A percentile compares a stretch with the other conserved stretches of the same genome.
Evolutionary conservation across 2,888 invertebrate species (phyloP).

Genomic region (Hypomecis atomaria): DNA sequence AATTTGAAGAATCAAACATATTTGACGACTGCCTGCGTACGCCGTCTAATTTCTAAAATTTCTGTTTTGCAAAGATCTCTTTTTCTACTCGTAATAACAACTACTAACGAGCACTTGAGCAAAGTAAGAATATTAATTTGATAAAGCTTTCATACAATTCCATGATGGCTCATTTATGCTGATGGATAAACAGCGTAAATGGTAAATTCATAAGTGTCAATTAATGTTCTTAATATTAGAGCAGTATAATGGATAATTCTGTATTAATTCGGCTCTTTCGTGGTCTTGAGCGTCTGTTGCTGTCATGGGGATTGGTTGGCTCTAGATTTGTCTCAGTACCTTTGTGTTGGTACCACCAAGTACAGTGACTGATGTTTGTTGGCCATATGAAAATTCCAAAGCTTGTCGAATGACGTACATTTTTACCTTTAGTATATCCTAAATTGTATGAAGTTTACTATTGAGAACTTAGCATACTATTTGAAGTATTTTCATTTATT

Average conservation of each 20-base stretch:
- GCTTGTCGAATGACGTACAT: constrained; percentile 16
- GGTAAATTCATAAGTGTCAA: constrained; percentile 34
- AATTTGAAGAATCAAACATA: too few relatives aligned
- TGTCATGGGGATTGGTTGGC: constrained; percentile 13
- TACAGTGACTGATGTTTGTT: constrained; percentile 18
- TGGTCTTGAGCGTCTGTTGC: constrained; percentile 22
- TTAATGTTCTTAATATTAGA: constrained; percentile 37
- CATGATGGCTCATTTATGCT: constrained; percentile 27
- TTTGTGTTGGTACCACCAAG: constrained; percentile 20
- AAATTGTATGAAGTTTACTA: too few relatives aligned
- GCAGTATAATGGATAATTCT: constrained; percentile 28
- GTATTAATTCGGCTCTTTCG: constrained; percentile 34
- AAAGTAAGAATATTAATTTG: constrained; percentile 19
- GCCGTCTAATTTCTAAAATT: neutral
- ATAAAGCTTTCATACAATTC: constrained; percentile 24
- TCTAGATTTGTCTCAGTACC: constrained; percentile 8
- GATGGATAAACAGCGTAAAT: constrained; percentile 39
- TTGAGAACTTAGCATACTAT: too few relatives aligned
- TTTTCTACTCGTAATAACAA: constrained; percentile 22
- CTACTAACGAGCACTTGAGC: constrained; percentile 14
- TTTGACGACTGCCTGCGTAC: too few relatives aligned
- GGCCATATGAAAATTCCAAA: constrained; percentile 26
- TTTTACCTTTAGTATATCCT: too few relatives aligned
- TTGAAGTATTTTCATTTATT: too few relatives aligned
- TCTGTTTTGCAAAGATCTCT: neutral